Base-by-base conservation (phyloP, 2,113 vertebrate genomes). In the Clinocottus analis region DNA sequence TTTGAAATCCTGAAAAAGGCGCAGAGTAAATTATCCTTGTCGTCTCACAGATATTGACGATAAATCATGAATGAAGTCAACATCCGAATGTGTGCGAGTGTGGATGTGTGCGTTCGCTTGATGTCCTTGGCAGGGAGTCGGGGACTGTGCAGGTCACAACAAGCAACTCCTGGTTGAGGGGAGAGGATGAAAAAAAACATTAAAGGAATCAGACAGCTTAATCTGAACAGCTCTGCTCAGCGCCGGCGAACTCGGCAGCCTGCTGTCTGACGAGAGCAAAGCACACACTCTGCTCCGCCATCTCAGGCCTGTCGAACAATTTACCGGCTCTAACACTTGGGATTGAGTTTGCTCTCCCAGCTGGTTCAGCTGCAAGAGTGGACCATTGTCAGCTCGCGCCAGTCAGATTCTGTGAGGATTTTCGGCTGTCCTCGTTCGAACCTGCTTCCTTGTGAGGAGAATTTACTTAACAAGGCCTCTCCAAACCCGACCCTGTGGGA, bases 141-240 rank as follows among this genome's bases (percentile, higher is more conserved):
- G 73, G 71, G 71, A 84, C 68, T 56, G 49, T 77, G 78, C 85
- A 88, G 82, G 84, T 76, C 86, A 81, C 74, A 79, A 86, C 86
- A 88, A 79, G 84, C 65, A 82, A 81, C 60, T 84, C 85, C 43
- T 75, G 84, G 76, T 74, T 79, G 66, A 81, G 53, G 10, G 56
- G 35, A 82, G 49, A 51, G 67, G 58, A 75, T 70, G 65, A 23
- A 45, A 75, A n/a, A 84, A 86, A 75, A 69, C 47, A 78, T 83
- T 63, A 79, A 75, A 79, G 79, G 79, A 86, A 76, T 87, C 66
- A 84, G 59, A 53, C 16, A 5, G 62, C 67, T 81, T 82, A 79
- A 85, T 83, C 69, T 83, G 75, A 85, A 41, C 51, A 35, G 73
- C 75, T 83, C 78, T 63, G 39, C 59, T 75, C 29, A 39, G 78